Conservation (phyloP, 2,888 invertebrate species). For the Protonemura montana region DNA sequence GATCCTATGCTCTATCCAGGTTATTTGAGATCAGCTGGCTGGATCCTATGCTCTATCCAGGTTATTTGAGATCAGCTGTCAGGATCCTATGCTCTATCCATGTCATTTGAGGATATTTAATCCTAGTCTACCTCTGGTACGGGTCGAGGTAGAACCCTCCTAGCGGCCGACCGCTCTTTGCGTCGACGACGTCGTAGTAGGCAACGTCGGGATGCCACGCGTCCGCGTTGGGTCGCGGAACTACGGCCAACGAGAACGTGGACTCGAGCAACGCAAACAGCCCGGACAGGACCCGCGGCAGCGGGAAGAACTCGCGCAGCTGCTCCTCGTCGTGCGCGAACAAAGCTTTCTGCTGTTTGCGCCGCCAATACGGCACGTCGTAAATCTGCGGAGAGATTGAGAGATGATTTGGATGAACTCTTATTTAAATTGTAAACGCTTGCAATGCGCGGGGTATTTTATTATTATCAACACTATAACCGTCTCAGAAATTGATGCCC, state of each 20-base stretch:
- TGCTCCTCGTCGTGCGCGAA: conserved; percentile 72
- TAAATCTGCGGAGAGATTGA: conserved; percentile 73
- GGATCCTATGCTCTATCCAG: no score
- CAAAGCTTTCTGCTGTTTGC: conserved; percentile 73
- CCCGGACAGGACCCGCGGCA: conserved; percentile 80
- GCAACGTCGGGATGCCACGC: conserved; percentile 88
- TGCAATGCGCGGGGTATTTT: no score
- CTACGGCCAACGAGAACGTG: conserved; percentile 80
- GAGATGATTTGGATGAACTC: no score
- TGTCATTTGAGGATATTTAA: no score
- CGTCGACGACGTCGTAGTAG: conserved; percentile 81
- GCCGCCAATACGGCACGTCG: conserved; percentile 89
- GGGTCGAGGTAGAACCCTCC: conserved; percentile 90
- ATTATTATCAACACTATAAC: no score
- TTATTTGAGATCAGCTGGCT: no score
- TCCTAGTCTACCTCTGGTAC: conserved; percentile 63
- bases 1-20: no score
- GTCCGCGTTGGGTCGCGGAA: conserved; percentile 70
- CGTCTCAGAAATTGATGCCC: no score
- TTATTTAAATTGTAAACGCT: no score
- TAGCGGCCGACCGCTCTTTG: conserved; percentile 68
- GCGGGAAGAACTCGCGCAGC: conserved; percentile 82
- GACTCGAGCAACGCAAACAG: conserved; percentile 78
- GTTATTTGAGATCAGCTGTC: no score
- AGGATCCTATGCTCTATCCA: no score